These are phyloP conservation scores for Nesogale talazaci DNA, from an alignment of 2,113 vertebrate species.

Conservation along the genomic window DNA sequence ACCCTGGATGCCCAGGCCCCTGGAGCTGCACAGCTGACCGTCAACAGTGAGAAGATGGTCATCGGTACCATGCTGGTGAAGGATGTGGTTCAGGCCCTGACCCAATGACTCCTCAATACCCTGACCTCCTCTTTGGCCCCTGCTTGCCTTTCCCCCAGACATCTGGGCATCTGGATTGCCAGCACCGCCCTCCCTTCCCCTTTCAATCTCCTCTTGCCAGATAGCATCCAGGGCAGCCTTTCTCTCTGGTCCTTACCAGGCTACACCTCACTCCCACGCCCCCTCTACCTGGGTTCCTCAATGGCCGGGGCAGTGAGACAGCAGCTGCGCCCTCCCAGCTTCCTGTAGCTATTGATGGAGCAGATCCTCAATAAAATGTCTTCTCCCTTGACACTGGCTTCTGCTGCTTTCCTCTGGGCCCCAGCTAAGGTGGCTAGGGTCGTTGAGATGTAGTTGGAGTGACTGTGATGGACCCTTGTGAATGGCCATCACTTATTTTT, in stretches of 20 bases:
- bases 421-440: background rate
- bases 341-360: slow-evolving; percentile 29
- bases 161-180: background rate
- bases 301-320: background rate
- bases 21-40: slow-evolving; percentile 88
- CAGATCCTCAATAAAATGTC: slow-evolving; percentile 68
- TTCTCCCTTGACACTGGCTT: slow-evolving; percentile 8
- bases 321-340: background rate
- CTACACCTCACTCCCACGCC: too few relatives aligned
- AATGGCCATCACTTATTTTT: background rate
- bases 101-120: slow-evolving; percentile 86
- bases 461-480: background rate
- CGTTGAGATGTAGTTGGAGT: background rate
- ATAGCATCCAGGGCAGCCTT: background rate
- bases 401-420: background rate
- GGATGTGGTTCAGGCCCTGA: slow-evolving; percentile 93
- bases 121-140: background rate
- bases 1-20: slow-evolving; percentile 90
- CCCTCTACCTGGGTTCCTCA: background rate
- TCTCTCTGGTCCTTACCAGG: background rate
- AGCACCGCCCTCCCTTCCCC: background rate
- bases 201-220: background rate
- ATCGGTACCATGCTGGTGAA: slow-evolving; percentile 98
- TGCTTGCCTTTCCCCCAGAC: background rate
- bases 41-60: slow-evolving; percentile 99